Conservation (phyloP, 2,113 vertebrate genomes). For the Stictonetta naevosa region DNA sequence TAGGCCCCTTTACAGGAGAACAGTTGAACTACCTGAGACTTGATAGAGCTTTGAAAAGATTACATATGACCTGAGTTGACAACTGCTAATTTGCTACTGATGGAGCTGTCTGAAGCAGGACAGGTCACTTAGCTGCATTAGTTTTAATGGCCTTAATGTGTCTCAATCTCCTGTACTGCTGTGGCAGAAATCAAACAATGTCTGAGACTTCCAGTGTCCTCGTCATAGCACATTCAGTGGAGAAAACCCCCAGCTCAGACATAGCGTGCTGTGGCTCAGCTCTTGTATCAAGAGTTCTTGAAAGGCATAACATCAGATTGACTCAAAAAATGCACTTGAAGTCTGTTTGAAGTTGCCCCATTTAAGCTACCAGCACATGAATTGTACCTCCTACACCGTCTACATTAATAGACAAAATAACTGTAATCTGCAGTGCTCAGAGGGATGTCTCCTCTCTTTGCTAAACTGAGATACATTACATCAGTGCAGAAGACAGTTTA, state of each 20-base stretch:
- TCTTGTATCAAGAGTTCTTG: not conserved
- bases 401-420: not conserved
- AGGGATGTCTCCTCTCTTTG: not conserved
- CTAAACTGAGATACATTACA: not conserved
- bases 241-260: not conserved
- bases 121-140: not conserved
- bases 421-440: not conserved
- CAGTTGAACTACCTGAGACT: not conserved
- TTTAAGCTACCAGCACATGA: not conserved
- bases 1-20: not conserved
- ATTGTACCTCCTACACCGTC: not conserved
- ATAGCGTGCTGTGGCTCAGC: not conserved
- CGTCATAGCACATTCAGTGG: not conserved
- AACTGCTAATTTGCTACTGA: constrained; percentile 3
- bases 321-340: not conserved
- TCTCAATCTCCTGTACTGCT: not conserved
- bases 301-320: not conserved
- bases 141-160: not conserved
- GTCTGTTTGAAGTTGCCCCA: not conserved
- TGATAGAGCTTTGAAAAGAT: not conserved
- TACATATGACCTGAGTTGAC: not conserved
- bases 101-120: not conserved
- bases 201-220: not conserved
- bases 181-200: not conserved
- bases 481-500: not conserved